Evolutionary conservation across 92 coral and sea anemone species (phyloP).

Genomic region (Siderastrea siderea): DNA sequence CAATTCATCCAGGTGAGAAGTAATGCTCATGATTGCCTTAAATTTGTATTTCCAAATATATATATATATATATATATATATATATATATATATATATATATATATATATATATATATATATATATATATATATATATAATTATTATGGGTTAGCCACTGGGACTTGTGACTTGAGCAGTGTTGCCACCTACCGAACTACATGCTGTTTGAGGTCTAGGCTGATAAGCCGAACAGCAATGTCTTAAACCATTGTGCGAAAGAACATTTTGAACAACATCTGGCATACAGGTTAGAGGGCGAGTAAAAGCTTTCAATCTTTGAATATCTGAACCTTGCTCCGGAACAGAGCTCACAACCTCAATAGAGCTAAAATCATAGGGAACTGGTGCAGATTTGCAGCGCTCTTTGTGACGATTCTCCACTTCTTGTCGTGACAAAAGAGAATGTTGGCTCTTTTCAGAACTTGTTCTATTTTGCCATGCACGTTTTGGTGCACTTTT

Average conservation of each 20-base stretch:
- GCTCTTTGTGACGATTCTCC: slow-evolving; percentile 60
- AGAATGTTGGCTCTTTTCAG: slow-evolving; percentile 75
- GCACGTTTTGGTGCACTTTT: slow-evolving; percentile 86
- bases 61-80: not conserved
- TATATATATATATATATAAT: not conserved
- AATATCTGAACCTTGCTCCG: slow-evolving; percentile 77
- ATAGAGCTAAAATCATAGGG: slow-evolving; percentile 86
- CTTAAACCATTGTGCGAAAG: slow-evolving; percentile 86
- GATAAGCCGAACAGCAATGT: slow-evolving; percentile 91
- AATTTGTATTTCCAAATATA: not conserved
- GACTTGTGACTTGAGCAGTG: not conserved
- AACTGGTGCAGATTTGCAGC: slow-evolving; percentile 92
- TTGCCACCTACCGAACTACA: slow-evolving; percentile 80
- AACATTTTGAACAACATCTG: slow-evolving; percentile 87
- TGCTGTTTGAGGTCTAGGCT: slow-evolving; percentile 68
- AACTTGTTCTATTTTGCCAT: slow-evolving; percentile 85
- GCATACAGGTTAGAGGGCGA: slow-evolving; percentile 90
- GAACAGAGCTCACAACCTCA: slow-evolving; percentile 72
- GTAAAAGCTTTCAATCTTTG: slow-evolving; percentile 83
- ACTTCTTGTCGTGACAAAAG: slow-evolving; percentile 83
- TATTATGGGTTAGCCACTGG: not conserved
- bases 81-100: no score
- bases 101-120: not conserved
- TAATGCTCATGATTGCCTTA: no score
- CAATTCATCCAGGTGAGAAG: no score